A percentile compares a stretch with the other conserved stretches of the same genome.
phyloP scores from a whole-genome alignment of 2,113 vertebrate genomes.

The Brachypteracias leptosomus region DNA sequence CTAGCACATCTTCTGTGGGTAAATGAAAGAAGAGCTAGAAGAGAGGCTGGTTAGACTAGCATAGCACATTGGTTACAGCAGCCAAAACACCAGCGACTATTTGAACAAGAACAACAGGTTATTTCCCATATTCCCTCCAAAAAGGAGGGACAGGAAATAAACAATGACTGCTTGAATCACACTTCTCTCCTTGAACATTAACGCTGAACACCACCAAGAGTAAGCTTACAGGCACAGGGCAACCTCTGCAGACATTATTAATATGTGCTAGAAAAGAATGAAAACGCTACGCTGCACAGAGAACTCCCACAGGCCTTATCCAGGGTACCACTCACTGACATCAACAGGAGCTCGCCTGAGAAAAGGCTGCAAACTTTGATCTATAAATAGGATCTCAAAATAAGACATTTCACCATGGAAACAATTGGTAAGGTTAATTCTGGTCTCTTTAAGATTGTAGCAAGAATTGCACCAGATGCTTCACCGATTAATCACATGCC shows the following conservation, averaged over 20 bases:
- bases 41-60: background rate
- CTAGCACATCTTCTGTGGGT: background rate
- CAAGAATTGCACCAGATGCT: background rate
- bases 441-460: background rate
- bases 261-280: background rate
- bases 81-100: background rate
- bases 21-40: background rate
- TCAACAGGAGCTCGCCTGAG: background rate
- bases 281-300: background rate
- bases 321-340: background rate
- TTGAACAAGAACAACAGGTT: background rate
- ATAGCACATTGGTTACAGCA: background rate
- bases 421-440: constrained; percentile 34
- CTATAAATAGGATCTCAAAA: constrained; percentile 2
- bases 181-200: background rate
- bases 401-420: constrained; percentile 52
- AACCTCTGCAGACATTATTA: background rate
- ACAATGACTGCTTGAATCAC: background rate
- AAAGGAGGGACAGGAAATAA: background rate
- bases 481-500: background rate
- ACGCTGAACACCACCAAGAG: background rate
- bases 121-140: background rate
- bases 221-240: background rate
- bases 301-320: background rate
- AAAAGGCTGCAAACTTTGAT: constrained; percentile 6